phyloP scores from a whole-genome alignment of 2,888 invertebrate genomes.

The Zootermopsis nevadensis region DNA sequence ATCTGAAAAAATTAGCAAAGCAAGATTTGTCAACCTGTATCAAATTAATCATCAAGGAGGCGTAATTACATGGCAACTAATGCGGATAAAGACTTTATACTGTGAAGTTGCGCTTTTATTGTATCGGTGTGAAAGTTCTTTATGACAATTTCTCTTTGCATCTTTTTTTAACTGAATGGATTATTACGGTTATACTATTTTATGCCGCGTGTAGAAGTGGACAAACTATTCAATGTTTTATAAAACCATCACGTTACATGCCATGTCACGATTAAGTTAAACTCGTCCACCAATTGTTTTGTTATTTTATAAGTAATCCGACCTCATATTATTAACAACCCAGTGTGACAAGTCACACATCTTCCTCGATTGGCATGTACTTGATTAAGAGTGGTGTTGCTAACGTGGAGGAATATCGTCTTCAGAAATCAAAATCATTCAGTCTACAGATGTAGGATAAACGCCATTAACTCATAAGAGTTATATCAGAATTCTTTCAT shows the following conservation, averaged over 20 bases:
- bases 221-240: not conserved
- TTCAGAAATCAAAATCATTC: not conserved
- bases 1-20: no score
- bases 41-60: no score
- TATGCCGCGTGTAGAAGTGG: not conserved
- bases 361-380: not conserved
- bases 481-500: not conserved
- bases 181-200: no score
- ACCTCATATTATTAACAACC: not conserved
- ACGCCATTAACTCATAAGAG: not conserved
- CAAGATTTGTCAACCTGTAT: no score
- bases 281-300: not conserved
- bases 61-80: not conserved
- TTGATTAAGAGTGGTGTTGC: not conserved
- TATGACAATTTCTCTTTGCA: not conserved
- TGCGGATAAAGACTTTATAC: not conserved
- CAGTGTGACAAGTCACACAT: not conserved
- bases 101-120: not conserved
- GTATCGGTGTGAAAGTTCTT: not conserved
- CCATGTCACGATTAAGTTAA: not conserved
- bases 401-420: not conserved
- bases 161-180: no score
- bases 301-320: constrained; percentile 3
- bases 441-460: not conserved
- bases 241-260: not conserved